Conservation (phyloP, 2,888 invertebrate species). For the Blastobasis lacticolella region DNA sequence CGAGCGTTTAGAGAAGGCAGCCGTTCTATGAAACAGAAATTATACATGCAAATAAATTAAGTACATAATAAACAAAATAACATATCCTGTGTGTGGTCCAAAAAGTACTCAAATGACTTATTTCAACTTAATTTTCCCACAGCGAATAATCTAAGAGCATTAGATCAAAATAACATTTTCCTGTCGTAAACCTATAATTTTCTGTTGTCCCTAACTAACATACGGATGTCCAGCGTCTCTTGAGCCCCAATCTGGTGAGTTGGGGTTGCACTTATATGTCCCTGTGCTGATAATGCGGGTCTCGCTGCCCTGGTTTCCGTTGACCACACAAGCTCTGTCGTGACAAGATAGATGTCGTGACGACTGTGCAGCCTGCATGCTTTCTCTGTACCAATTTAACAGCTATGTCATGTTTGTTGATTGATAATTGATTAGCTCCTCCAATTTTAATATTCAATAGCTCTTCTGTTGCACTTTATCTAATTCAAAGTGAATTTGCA, state of each 20-base stretch:
- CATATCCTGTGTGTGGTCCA: too few relatives aligned
- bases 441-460: neutral
- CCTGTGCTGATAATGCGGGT: slow-evolving; percentile 16
- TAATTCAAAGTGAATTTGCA: too few relatives aligned
- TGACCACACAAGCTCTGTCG: slow-evolving; percentile 48
- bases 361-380: slow-evolving; percentile 8
- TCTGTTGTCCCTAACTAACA: slow-evolving; percentile 25
- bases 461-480: neutral
- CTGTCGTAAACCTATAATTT: slow-evolving; percentile 48
- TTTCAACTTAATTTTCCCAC: slow-evolving; percentile 35
- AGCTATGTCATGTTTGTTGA: neutral
- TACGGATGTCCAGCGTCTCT: slow-evolving; percentile 17
- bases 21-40: too few relatives aligned
- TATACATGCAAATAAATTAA: too few relatives aligned
- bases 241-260: slow-evolving; percentile 17
- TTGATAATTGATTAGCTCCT: neutral
- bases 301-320: slow-evolving; percentile 21
- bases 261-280: neutral
- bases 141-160: slow-evolving; percentile 29
- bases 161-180: slow-evolving; percentile 42
- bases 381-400: neutral
- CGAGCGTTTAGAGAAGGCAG: too few relatives aligned
- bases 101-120: neutral
- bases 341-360: slow-evolving; percentile 29
- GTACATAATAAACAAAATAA: too few relatives aligned